Conservation (phyloP, 1,140 invertebrate species). For the Agrypnia vestita region DNA sequence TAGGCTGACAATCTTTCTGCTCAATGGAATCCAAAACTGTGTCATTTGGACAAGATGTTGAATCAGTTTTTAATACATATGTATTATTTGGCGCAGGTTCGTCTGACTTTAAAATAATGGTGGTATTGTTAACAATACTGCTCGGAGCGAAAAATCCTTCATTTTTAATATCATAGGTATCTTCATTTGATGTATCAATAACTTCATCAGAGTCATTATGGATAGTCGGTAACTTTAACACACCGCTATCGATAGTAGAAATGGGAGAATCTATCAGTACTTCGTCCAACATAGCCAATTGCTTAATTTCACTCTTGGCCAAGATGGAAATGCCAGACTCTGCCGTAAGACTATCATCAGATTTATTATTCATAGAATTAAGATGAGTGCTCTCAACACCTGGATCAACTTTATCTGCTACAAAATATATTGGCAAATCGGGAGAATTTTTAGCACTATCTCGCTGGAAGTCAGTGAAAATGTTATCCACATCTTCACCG, state of each 20-base stretch:
- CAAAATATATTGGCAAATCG: background rate
- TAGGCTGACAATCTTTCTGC: background rate
- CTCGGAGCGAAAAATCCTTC: background rate
- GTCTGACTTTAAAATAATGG: background rate
- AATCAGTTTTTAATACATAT: too few species aligned
- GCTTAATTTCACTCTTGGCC: background rate
- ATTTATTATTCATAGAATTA: conserved; percentile 35
- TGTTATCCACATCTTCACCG: background rate
- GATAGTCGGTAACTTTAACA: conserved; percentile 14
- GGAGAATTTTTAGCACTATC: conserved; percentile 27
- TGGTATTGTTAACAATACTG: background rate
- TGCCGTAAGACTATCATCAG: conserved; percentile 62
- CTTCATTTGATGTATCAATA: conserved; percentile 17
- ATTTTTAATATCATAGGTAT: background rate
- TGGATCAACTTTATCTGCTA: background rate
- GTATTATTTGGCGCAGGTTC: too few species aligned
- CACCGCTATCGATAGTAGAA: background rate
- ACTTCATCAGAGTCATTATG: background rate
- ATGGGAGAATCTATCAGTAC: conserved; percentile 39
- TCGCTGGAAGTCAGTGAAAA: conserved; percentile 29
- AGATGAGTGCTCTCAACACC: background rate
- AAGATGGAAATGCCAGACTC: conserved; percentile 64
- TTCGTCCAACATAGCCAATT: background rate
- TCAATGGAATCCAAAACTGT: background rate
- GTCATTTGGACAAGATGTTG: background rate